These are phyloP conservation scores for Plestiodon gilberti DNA, from an alignment of 2,113 vertebrate species.

Conservation along the genomic window DNA sequence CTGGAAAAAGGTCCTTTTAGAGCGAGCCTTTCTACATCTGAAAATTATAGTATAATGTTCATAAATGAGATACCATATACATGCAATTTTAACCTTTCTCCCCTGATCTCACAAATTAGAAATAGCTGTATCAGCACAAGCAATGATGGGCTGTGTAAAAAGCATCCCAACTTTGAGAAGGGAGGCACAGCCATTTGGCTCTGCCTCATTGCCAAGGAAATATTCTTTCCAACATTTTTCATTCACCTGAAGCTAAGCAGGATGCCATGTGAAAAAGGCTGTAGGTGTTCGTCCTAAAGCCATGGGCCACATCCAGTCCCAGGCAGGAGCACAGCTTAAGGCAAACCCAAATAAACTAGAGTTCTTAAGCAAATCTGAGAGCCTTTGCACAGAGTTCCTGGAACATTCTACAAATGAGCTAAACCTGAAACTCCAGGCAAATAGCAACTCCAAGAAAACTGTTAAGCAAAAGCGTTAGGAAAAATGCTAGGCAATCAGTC, in stretches of 20 bases:
- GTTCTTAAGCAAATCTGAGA: not conserved
- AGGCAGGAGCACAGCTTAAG: not conserved
- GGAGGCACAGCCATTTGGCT: not conserved
- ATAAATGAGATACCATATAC: not conserved
- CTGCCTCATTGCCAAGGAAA: not conserved
- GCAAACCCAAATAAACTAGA: not conserved
- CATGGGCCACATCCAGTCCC: not conserved
- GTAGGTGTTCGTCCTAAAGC: not conserved
- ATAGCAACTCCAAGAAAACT: too few species aligned
- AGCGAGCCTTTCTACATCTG: not conserved
- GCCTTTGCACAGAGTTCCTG: not conserved
- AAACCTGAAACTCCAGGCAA: not conserved
- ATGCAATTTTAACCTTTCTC: constrained; percentile 4
- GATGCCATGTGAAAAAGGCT: not conserved
- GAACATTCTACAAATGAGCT: not conserved
- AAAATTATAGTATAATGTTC: not conserved
- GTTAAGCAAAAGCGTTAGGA: not conserved
- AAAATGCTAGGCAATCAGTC: not conserved
- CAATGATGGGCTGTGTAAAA: not conserved
- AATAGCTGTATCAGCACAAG: not conserved
- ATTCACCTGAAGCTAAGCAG: not conserved
- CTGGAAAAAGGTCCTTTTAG: not conserved
- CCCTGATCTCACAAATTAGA: not conserved
- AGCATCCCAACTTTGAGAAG: not conserved
- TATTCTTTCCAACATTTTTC: not conserved